A percentile compares a stretch with the other conserved stretches of the same genome.
These are phyloP conservation scores for Girardia tigrina DNA, from an alignment of 2,888 invertebrate species.

Conservation along the genomic window DNA sequence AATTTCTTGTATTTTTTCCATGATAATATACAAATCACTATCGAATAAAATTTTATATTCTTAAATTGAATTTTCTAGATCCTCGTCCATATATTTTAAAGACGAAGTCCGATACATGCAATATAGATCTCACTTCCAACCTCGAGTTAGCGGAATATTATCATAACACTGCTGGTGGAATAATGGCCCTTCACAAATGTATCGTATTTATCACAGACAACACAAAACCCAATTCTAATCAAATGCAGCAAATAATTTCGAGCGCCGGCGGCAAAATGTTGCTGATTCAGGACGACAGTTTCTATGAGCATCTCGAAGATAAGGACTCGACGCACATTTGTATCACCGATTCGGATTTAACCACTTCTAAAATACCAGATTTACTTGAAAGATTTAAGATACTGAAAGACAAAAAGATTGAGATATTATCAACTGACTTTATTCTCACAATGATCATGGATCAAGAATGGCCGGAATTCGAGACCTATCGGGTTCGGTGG, in stretches of 20 bases:
- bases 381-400: neutral
- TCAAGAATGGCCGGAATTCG: neutral
- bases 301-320: neutral
- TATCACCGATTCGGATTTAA: neutral
- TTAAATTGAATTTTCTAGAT: neutral
- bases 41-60: too few relatives aligned
- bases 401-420: neutral
- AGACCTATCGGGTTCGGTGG: neutral
- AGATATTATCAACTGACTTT: neutral
- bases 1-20: too few relatives aligned
- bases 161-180: neutral
- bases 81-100: neutral
- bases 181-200: neutral
- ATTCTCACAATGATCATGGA: conserved; percentile 11
- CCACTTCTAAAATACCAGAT: neutral
- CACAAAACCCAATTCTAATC: neutral
- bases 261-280: conserved; percentile 1
- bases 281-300: neutral
- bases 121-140: neutral
- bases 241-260: neutral
- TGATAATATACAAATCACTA: too few relatives aligned
- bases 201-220: neutral
- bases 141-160: neutral
- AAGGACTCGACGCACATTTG: neutral
- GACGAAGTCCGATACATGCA: neutral